Conservation (phyloP, 2,797 vertebrate species). For the Eurystomus glaucurus region DNA sequence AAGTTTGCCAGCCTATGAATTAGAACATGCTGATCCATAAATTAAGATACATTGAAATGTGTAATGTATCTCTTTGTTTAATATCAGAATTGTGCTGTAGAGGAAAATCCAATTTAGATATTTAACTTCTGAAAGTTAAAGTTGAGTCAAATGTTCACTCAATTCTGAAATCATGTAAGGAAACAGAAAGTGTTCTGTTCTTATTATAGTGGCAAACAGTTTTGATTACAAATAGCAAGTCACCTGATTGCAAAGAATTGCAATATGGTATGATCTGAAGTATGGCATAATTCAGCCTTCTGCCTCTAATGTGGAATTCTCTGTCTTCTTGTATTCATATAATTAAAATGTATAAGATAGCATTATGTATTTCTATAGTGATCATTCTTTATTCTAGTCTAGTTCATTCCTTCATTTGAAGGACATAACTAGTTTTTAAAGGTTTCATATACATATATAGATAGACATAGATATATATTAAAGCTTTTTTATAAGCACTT, state of each 20-base stretch:
- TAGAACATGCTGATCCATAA: neutral
- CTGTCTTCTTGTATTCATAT: accelerated
- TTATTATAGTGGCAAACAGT: neutral
- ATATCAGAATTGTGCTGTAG: neutral
- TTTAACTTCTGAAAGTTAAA: neutral
- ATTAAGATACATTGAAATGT: neutral
- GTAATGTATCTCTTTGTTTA: neutral
- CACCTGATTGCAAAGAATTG: neutral
- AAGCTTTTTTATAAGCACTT: no score
- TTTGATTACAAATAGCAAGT: neutral
- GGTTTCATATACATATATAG: neutral
- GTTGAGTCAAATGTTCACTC: neutral
- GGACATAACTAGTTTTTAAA: neutral
- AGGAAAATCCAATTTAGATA: neutral
- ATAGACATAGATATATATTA: neutral
- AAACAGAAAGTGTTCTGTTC: neutral
- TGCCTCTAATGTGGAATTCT: neutral
- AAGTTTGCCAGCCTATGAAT: neutral
- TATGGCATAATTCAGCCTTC: neutral
- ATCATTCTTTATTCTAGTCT: neutral
- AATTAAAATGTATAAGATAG: neutral
- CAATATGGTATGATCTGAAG: neutral
- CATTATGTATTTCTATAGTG: neutral
- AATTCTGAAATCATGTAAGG: neutral
- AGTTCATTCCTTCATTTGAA: slow-evolving; percentile 1